Evolutionary conservation across 2,113 vertebrate species (phyloP), one percentile per base, ranked within the genome.

Genomic region (Eira barbara): DNA sequence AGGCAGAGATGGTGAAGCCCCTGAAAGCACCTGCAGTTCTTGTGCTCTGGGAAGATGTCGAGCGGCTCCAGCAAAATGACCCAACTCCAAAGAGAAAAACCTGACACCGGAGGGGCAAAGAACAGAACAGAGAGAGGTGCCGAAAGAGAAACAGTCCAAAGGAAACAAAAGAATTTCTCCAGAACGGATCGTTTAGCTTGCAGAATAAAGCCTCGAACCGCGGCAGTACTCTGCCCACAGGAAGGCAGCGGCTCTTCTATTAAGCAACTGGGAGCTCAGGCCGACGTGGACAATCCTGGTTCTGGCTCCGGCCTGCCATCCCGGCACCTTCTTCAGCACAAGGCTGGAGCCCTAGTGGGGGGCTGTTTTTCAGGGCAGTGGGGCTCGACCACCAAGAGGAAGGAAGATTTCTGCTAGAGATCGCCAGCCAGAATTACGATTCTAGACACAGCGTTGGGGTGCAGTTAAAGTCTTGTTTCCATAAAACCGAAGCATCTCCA

Each of bases 381-480:
- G 17, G 21, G 55, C 78, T 93, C 79, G 65, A 89, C 79, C 85
- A 95, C 95, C 74, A 34, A 34, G 31, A 39, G 47, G 78, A 65
- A 63, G 42, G 78, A 71, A 57, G 42, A 23, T 23, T 79, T 83
- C 96, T 5, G 0, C 61, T 29, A 71, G 87, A 93, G 71, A 76
- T 84, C 69, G 39, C 73, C 39, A 52, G 59, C 18, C 21, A 80
- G 87, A 89, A 61, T 95, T 79, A 91, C 42, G 34, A 95, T 85
- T 87, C 94, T 8, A 93, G 86, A 91, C 95, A 93, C 14, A 10
- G 86, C 95, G 95, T 92, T 71, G 78, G 96, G 78, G 83, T 29
- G 17, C 85, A 71, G 78, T 79, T 82, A 82, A 94, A 95, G 69
- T 20, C 87, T 92, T 84, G 61, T 97, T 95, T 96, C 94, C 69